phyloP scores from a whole-genome alignment of 2,113 vertebrate species.

The Chloropsis cyanopogon region DNA sequence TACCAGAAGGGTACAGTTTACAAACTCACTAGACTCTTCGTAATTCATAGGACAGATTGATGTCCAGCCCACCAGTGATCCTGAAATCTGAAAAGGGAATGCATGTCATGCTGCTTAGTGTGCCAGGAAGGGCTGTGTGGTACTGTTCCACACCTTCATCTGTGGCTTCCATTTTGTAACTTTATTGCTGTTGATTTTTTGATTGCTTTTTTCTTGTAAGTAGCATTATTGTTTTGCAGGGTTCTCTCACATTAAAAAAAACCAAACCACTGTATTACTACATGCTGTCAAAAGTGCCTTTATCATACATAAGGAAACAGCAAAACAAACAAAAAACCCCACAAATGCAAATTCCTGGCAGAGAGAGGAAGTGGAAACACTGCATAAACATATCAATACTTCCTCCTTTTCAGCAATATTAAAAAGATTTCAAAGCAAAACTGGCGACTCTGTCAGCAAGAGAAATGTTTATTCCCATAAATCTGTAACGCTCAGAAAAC shows the following conservation, averaged over 20 bases:
- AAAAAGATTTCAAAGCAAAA: neutral
- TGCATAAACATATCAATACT: neutral
- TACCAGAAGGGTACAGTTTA: neutral
- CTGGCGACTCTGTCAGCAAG: neutral
- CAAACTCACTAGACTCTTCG: neutral
- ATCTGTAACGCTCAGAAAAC: neutral
- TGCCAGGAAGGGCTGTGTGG: neutral
- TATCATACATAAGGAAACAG: neutral
- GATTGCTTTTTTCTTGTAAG: neutral
- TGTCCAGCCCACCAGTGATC: neutral
- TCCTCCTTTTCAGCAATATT: neutral
- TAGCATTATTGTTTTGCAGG: neutral
- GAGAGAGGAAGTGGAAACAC: neutral
- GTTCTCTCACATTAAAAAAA: neutral
- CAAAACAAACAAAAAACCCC: neutral
- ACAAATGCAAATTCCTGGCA: neutral
- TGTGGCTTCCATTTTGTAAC: neutral
- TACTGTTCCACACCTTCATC: neutral
- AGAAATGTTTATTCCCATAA: neutral
- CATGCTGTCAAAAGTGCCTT: neutral
- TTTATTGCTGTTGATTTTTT: neutral
- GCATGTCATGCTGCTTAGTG: neutral
- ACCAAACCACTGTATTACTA: neutral
- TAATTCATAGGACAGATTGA: neutral
- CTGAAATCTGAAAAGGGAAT: neutral